Evolutionary conservation across 2,888 invertebrate genomes (phyloP), one percentile per base, ranked within the genome.

Genomic region (Dorcus hopei): DNA sequence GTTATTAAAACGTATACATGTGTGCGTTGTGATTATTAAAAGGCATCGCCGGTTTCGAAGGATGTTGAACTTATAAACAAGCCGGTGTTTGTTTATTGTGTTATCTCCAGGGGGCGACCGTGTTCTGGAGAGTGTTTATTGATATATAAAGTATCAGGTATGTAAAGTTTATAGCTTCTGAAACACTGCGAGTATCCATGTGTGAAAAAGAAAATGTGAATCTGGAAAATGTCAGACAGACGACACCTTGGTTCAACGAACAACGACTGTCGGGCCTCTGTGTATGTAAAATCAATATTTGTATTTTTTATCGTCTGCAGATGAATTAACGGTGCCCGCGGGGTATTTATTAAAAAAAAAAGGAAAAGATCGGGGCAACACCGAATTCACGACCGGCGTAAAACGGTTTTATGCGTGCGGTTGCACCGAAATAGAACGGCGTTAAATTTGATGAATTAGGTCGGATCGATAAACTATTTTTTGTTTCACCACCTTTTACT

Each of bases 171-270:
- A 58, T 58, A 38, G 52, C 42, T 38, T 49, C 48, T 49, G 49
- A 49, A 41, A 58, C 58, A 49, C 42, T 41, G 38, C 49, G 38
- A 58, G 58, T 56, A 56, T 53, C 58, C 56, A 53, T 57, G 61
- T 61, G 59, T 61, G 53, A 61, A 61, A 52, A 49, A 58, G 54
- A 49, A 54, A 61, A 59, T 57, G 49, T 61, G 59, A 33, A 61
- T 61, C 58, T 57, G 57, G 56, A 50, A 59, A 61, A 61, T 61
- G 61, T 61, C 61, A 61, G 19, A 38, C 59, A 54, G 19, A 38
- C 59, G 57, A 59, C 61, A 61, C 56, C 48, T 48, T 43, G 57
- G 56, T 61, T 61, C 52, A 57, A 42, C 49, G 53, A 53, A 53
- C 54, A 58, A 38, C 39, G 47, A 48, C 45, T 19, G 23, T 33